Conservation (phyloP, 2,113 vertebrate species). For the Hemibagrus wyckioides region DNA sequence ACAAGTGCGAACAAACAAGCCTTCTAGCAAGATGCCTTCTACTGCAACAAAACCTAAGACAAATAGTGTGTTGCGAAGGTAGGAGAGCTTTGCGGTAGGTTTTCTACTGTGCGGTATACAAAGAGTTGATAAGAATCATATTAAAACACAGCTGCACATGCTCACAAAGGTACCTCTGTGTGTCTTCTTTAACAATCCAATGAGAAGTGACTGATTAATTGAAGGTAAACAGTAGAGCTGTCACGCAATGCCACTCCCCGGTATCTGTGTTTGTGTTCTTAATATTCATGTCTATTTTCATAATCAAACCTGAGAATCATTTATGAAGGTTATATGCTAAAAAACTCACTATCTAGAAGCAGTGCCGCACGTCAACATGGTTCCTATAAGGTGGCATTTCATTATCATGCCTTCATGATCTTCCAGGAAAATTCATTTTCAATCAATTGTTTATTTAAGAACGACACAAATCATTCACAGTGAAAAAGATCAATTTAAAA, state of each 20-base stretch:
- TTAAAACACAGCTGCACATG: slow-evolving; percentile 32
- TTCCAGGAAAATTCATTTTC: not conserved
- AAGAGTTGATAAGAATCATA: slow-evolving; percentile 41
- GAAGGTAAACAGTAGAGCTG: not conserved
- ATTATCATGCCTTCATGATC: not conserved
- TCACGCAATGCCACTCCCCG: not conserved
- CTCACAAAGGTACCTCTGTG: slow-evolving; percentile 3
- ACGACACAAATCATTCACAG: not conserved
- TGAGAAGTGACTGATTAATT: slow-evolving; percentile 23
- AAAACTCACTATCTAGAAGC: not conserved
- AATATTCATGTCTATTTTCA: not conserved
- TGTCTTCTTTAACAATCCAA: not conserved
- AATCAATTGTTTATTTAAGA: not conserved
- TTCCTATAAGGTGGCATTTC: not conserved
- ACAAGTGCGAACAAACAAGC: slow-evolving; percentile 43
- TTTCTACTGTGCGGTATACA: slow-evolving; percentile 35
- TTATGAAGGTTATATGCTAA: not conserved
- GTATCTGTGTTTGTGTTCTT: not conserved
- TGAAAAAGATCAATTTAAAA: not conserved
- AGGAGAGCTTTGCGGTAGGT: slow-evolving; percentile 18
- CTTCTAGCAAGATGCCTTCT: not conserved
- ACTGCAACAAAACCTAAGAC: not conserved
- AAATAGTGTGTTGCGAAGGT: not conserved
- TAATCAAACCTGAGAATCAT: not conserved
- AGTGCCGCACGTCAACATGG: not conserved